Base-by-base conservation (phyloP, 92 coral and sea anemone genomes). In the Paragorgia papillata region DNA sequence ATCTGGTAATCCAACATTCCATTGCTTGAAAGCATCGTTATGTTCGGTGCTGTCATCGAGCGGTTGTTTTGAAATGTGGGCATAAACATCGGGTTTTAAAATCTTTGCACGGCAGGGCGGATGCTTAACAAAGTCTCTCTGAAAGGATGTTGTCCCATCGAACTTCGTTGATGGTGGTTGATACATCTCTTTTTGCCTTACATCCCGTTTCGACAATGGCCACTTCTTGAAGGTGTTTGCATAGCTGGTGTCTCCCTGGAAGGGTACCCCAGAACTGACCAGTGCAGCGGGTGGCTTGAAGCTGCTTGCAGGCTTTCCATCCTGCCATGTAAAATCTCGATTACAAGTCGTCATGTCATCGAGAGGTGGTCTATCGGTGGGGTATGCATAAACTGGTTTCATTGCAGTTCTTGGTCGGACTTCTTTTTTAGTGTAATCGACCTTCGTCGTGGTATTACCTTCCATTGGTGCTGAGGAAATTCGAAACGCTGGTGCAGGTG, bases 41-140 rank as follows among this genome's bases (percentile, higher is more conserved):
- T 95, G 97, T 2, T 96, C 92, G 10, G 99, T 95, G 75, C 93
- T 91, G 66, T 95, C 99, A 48, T 89, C 92, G 82, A 95, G 88
- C 18, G 99, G 99, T 79, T 95, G 96, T 50, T 85, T 89, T 7
- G 97, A 95, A 28, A 87, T 86, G 68, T 88, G 74, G 32, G 97
- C 76, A 53, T 86, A 80, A 20, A 88, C 79, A 8, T 92, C 91
- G 24, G 99, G 99, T 71, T 85, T 95, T 4, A 93, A 97, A 66
- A 96, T 91, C 44, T 74, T 81, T 31, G 99, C 99, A 53, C 97
- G 99, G 13, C 89, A 85, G 4, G 87, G 79, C 44, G 78, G 82
- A 74, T 66, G 85, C 57, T 89, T 80, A n/a, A 96, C 96, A 70
- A 88, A 95, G 73, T 95, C 99, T 37, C 92, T 95, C 59, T 82